phyloP scores from a whole-genome alignment of 2,797 vertebrate species.

The Sebastes steindachneri region DNA sequence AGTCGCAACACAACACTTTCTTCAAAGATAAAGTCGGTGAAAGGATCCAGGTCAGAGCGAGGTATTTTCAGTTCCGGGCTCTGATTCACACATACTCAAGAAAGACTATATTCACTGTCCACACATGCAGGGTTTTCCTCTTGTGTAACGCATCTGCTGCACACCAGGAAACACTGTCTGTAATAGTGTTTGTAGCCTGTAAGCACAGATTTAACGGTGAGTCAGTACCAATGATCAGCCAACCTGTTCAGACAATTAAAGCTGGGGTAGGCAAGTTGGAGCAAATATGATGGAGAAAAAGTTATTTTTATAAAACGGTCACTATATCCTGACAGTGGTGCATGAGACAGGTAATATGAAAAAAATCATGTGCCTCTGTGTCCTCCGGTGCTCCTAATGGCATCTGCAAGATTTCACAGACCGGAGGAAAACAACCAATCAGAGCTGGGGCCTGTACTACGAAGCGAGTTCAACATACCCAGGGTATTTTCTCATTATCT shows the following conservation, averaged over 20 bases:
- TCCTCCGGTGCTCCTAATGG: too few species aligned
- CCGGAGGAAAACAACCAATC: too few species aligned
- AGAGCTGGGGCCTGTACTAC: rapidly evolving
- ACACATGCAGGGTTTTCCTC: not conserved
- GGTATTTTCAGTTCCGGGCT: constrained; percentile 18
- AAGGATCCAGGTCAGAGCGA: constrained; percentile 27
- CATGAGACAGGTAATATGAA: too few species aligned
- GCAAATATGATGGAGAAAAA: too few species aligned
- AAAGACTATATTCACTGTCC: not conserved
- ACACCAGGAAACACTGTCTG: constrained; percentile 27
- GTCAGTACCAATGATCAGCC: constrained; percentile 10
- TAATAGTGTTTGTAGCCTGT: not conserved
- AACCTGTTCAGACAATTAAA: constrained; percentile 28
- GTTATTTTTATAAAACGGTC: too few species aligned
- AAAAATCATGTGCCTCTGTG: too few species aligned
- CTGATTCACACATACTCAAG: constrained; percentile 12
- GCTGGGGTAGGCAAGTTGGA: too few species aligned
- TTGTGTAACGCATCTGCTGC: not conserved
- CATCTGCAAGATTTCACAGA: too few species aligned
- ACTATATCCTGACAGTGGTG: too few species aligned
- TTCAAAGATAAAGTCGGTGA: not conserved
- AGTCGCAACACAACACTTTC: constrained; percentile 7
- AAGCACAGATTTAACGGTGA: constrained; percentile 1
- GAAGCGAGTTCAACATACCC: too few species aligned
- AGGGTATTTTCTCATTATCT: too few species aligned